phyloP scores from a whole-genome alignment of 2,888 invertebrate species.

The Athalia circularis region DNA sequence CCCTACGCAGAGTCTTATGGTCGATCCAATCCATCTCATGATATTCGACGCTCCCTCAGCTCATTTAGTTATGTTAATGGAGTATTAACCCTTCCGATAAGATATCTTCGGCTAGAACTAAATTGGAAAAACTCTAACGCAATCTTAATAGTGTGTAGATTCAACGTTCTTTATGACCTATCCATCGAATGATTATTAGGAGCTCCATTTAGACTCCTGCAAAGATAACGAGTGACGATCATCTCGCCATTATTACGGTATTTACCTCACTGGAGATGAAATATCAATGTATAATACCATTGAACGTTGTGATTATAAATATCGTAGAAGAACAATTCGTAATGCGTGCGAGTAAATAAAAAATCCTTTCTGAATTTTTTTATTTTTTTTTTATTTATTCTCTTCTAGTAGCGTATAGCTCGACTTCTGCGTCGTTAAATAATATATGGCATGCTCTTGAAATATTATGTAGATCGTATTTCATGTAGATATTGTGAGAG shows the following conservation, averaged over 20 bases:
- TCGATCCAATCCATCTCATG: slow-evolving; percentile 42
- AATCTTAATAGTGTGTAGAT: slow-evolving; percentile 25
- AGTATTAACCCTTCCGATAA: slow-evolving; percentile 47
- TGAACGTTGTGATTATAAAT: too few relatives aligned
- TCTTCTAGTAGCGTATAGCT: background rate
- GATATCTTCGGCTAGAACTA: slow-evolving; percentile 21
- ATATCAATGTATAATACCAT: too few relatives aligned
- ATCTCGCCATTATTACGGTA: slow-evolving; percentile 8
- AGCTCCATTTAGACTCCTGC: slow-evolving; percentile 4
- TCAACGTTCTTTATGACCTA: slow-evolving; percentile 15
- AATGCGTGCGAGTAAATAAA: background rate
- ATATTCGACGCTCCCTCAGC: slow-evolving; percentile 35
- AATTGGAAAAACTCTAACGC: slow-evolving; percentile 43
- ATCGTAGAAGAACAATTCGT: too few relatives aligned
- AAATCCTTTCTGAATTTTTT: background rate
- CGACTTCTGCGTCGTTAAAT: slow-evolving; percentile 13
- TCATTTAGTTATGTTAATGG: slow-evolving; percentile 47
- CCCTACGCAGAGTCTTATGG: slow-evolving; percentile 22
- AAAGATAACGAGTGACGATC: background rate
- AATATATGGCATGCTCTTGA: background rate
- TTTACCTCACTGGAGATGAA: background rate
- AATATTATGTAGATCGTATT: slow-evolving; percentile 36
- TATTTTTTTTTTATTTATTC: too few relatives aligned
- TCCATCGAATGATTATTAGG: slow-evolving; percentile 5
- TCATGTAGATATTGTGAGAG: slow-evolving; percentile 13